Percentiles rank a stretch among this genome's conserved stretches.
Evolutionary conservation across 2,888 invertebrate species (phyloP).

Genomic region (Trichogramma dendrolimi): DNA sequence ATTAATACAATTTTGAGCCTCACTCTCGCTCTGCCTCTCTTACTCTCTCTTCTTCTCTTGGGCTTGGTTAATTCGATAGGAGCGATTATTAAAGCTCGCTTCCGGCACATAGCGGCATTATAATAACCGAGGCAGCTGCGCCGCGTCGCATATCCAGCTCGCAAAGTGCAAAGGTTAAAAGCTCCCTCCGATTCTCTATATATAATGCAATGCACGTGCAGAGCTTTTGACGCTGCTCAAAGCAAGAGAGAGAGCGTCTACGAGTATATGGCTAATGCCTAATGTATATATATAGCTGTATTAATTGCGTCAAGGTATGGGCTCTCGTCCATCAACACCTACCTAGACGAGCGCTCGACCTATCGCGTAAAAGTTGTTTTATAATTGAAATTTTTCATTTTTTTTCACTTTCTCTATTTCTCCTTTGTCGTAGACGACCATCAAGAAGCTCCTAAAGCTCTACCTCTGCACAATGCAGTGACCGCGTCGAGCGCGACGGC

Average conservation of each 20-base stretch:
- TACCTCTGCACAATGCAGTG: constrained; percentile 35
- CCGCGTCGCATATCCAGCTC: neutral
- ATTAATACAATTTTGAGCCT: constrained; percentile 17
- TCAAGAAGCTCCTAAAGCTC: constrained; percentile 37
- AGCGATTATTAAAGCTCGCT: constrained; percentile 11
- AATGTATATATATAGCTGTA: constrained; percentile 15
- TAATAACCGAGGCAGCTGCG: constrained; percentile 1
- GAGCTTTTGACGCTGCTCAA: too few species aligned
- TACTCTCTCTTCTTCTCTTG: too few species aligned
- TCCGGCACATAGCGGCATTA: too few species aligned
- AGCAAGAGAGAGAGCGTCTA: constrained; percentile 12
- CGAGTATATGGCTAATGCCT: constrained; percentile 16
- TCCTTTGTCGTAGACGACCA: constrained; percentile 33
- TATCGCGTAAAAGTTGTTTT: neutral
- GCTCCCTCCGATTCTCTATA: neutral
- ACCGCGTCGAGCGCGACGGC: constrained; percentile 31
- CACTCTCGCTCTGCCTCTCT: too few species aligned
- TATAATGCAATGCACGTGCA: too few species aligned
- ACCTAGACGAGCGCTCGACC: constrained; percentile 1
- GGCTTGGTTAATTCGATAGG: constrained; percentile 18
- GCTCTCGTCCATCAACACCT: constrained; percentile 25
- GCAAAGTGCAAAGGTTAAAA: constrained; percentile 1
- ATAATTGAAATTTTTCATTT: neutral
- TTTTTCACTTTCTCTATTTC: neutral
- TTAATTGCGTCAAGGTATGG: constrained; percentile 26